Conservation (phyloP, 2,113 vertebrate species). For the Colistium nudipinnis region DNA sequence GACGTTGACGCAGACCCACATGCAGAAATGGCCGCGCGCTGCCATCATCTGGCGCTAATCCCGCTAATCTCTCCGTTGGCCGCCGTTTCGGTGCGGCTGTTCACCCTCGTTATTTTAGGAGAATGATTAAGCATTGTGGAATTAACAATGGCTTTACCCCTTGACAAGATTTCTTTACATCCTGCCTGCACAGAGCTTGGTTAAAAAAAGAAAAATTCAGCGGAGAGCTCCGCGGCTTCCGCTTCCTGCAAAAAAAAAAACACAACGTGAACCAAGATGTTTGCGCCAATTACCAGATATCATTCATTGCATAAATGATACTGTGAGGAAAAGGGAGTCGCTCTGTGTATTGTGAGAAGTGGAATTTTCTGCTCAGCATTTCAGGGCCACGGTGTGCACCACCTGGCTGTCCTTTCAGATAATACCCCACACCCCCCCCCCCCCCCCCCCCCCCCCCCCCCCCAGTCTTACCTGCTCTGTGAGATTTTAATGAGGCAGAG, state of each 20-base stretch:
- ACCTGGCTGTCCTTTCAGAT: constrained; percentile 40
- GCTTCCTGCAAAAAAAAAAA: constrained; percentile 20
- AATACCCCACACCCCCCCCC: too few relatives aligned
- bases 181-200: constrained; percentile 42
- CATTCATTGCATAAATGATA: constrained; percentile 54
- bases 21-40: too few relatives aligned
- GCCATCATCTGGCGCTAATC: constrained; percentile 67
- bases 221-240: constrained; percentile 15
- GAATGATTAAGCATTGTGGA: constrained; percentile 67
- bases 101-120: constrained; percentile 61
- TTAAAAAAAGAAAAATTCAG: constrained; percentile 16
- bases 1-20: constrained; percentile 51
- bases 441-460: too few relatives aligned
- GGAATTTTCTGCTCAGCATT: constrained; percentile 30
- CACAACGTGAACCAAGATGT: constrained; percentile 57
- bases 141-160: constrained; percentile 74
- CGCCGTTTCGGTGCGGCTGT: constrained; percentile 54
- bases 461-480: constrained; percentile 20
- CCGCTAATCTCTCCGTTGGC: constrained; percentile 71
- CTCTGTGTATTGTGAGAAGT: constrained; percentile 31
- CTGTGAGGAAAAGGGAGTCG: constrained; percentile 31
- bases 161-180: constrained; percentile 50
- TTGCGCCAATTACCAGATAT: constrained; percentile 61
- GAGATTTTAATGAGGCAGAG: constrained; percentile 55
- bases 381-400: constrained; percentile 22